Percentiles rank a stretch among this genome's conserved stretches.
Conservation (phyloP, 2,113 vertebrate species). For the Brachyhypopomus gauderio region DNA sequence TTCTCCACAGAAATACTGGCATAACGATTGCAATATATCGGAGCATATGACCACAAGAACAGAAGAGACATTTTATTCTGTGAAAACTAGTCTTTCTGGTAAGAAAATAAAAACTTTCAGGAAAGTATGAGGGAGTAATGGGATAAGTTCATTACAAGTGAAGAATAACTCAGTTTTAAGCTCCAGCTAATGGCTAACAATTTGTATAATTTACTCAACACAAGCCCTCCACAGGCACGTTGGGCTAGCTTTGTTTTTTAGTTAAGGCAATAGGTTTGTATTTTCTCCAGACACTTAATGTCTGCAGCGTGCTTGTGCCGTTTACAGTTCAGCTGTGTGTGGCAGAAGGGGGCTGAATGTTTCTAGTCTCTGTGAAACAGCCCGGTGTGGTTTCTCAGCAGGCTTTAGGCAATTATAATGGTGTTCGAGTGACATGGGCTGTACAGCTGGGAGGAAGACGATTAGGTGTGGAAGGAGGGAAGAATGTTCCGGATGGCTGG, state of each 20-base stretch:
- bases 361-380: conserved; percentile 33
- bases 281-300: not conserved
- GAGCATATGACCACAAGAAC: no score
- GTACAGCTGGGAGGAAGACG: conserved; percentile 69
- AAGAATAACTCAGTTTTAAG: not conserved
- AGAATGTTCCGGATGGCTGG: conserved; percentile 44
- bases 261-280: no score
- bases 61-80: no score
- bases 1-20: no score
- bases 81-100: no score
- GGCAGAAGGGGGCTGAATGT: conserved; percentile 54
- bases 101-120: no score
- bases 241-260: not conserved
- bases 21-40: no score
- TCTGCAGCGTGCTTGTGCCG: conserved; percentile 26
- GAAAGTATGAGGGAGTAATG: no score
- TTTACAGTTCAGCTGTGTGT: not conserved
- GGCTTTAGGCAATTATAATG: conserved; percentile 62
- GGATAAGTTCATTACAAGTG: no score
- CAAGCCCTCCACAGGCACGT: not conserved
- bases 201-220: not conserved
- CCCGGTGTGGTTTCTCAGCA: conserved; percentile 36
- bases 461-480: conserved; percentile 62
- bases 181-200: not conserved
- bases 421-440: conserved; percentile 68